Evolutionary conservation across 2,113 vertebrate genomes (phyloP).

Genomic region (Limanda limanda): DNA sequence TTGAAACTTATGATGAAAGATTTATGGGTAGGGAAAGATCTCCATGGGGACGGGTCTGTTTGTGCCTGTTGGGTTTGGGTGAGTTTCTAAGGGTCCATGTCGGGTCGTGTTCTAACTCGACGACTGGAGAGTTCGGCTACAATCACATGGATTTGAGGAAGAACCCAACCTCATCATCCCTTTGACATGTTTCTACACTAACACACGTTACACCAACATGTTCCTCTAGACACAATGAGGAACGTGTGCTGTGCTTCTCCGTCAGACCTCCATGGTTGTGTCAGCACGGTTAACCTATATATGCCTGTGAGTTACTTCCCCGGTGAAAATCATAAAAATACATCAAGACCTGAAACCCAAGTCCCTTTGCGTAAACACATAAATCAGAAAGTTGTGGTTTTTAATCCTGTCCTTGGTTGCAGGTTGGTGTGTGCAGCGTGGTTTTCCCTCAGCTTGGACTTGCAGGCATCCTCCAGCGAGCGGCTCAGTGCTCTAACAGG

Average conservation of each 20-base stretch:
- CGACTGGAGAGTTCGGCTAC: no score
- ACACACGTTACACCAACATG: constrained; percentile 1
- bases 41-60: no score
- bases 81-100: neutral
- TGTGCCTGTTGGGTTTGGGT: neutral
- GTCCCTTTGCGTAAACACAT: constrained; percentile 19
- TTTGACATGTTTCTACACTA: neutral
- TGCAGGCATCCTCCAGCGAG: constrained; percentile 31
- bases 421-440: constrained; percentile 9
- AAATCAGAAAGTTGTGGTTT: constrained; percentile 7
- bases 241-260: neutral
- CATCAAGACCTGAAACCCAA: neutral
- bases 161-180: neutral
- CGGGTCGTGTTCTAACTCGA: no score
- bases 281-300: neutral
- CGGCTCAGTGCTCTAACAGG: constrained; percentile 38
- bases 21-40: no score
- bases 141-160: neutral
- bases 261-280: neutral
- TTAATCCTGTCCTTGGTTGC: neutral
- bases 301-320: neutral
- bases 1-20: no score
- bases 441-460: constrained; percentile 27
- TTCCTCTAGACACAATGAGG: neutral
- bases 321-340: constrained; percentile 47